Conservation (phyloP, 1,140 invertebrate species). For the Zeugodacus cucurbitae region DNA sequence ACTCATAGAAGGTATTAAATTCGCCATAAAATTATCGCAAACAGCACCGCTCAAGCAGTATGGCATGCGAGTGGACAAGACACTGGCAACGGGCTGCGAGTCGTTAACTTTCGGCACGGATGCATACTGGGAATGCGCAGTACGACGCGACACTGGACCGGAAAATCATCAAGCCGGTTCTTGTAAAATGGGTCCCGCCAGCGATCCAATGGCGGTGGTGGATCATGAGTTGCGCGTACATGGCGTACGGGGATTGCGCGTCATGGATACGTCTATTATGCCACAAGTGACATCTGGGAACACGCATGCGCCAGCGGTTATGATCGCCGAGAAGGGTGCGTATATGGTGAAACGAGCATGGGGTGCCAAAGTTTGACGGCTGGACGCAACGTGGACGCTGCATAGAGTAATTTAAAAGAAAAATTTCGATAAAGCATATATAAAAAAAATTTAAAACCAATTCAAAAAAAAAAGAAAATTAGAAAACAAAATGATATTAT, state of each 20-base stretch:
- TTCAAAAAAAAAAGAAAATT: constrained; percentile 28
- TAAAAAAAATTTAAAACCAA: not conserved
- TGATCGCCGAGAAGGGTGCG: constrained; percentile 76
- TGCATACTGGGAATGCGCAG: constrained; percentile 84
- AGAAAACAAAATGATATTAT: not conserved
- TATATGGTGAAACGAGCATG: constrained; percentile 76
- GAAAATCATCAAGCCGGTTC: constrained; percentile 87
- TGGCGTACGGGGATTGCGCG: constrained; percentile 69
- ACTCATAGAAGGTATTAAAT: constrained; percentile 80
- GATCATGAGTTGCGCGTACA: constrained; percentile 70
- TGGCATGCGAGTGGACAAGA: constrained; percentile 78
- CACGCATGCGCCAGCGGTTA: constrained; percentile 73
- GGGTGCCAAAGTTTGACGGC: constrained; percentile 66
- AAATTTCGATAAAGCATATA: not conserved
- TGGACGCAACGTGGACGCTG: constrained; percentile 65
- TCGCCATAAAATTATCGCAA: constrained; percentile 75
- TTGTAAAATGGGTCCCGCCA: constrained; percentile 73
- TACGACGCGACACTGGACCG: constrained; percentile 78
- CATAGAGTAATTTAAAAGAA: constrained; percentile 65
- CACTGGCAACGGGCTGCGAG: constrained; percentile 78
- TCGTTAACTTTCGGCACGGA: constrained; percentile 78
- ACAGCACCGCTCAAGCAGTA: constrained; percentile 75
- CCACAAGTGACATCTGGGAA: constrained; percentile 74
- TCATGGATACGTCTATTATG: constrained; percentile 75
- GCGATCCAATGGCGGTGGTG: constrained; percentile 71